A percentile compares a stretch with the other conserved stretches of the same genome.
Conservation (phyloP, 1,140 invertebrate species). For the Nixonia krombeini region DNA sequence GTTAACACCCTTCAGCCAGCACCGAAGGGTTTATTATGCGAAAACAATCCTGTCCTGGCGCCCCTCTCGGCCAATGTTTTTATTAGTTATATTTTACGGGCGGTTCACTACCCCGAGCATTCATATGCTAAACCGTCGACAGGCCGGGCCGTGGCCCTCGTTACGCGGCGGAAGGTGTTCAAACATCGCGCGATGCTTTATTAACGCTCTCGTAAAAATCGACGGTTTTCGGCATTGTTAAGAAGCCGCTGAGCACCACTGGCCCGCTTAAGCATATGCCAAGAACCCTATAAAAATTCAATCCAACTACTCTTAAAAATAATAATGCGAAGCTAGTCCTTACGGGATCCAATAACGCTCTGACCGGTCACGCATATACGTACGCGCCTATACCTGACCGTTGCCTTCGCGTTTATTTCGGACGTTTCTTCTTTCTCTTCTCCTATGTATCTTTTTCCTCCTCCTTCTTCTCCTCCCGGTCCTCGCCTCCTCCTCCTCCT, state of each 20-base stretch:
- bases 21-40: not conserved
- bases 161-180: constrained; percentile 40
- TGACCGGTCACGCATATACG: constrained; percentile 21
- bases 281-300: constrained; percentile 58
- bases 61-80: not conserved
- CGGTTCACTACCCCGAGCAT: not conserved
- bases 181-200: constrained; percentile 18
- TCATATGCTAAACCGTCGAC: constrained; percentile 4
- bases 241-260: constrained; percentile 39
- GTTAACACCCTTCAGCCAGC: constrained; percentile 3
- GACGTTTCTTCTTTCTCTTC: not conserved
- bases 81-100: not conserved
- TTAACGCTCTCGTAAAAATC: constrained; percentile 49
- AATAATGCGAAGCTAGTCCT: constrained; percentile 52
- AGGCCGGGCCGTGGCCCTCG: constrained; percentile 15
- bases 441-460: not conserved
- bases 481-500: not conserved
- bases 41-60: not conserved
- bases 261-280: constrained; percentile 41
- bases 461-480: constrained; percentile 2
- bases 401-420: constrained; percentile 12
- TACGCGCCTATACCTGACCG: constrained; percentile 1
- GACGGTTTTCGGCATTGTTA: constrained; percentile 3
- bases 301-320: constrained; percentile 54
- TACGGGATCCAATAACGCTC: constrained; percentile 39